phyloP scores from a whole-genome alignment of 2,113 vertebrate species.

The Choloepus hoffmanni region DNA sequence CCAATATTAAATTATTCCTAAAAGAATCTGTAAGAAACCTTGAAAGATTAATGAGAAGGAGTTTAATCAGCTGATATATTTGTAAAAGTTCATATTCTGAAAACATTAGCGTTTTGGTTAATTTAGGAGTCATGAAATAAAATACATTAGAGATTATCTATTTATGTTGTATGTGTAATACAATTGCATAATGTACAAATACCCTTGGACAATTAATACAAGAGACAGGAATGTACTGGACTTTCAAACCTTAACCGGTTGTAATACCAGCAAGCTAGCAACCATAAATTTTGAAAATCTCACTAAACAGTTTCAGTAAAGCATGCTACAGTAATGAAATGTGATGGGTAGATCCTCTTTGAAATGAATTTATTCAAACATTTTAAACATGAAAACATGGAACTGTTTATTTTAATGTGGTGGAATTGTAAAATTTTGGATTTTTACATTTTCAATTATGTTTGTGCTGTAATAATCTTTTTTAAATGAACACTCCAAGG shows the following conservation, averaged over 20 bases:
- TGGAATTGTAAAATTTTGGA: not conserved
- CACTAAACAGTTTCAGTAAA: conserved; percentile 18
- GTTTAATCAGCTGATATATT: not conserved
- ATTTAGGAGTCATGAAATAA: not conserved
- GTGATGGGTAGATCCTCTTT: not conserved
- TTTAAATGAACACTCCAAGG: not conserved
- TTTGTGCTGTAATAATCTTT: conserved; percentile 28
- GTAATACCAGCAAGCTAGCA: not conserved
- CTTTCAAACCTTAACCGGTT: not conserved
- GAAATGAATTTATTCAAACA: conserved; percentile 43
- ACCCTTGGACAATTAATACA: not conserved
- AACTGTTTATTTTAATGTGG: conserved; percentile 12
- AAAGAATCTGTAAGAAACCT: conserved; percentile 1
- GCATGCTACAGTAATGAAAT: not conserved
- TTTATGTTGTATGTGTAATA: conserved; percentile 3
- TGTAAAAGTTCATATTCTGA: conserved; percentile 25
- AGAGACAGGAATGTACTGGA: not conserved
- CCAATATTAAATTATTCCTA: conserved; percentile 10
- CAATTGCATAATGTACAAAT: conserved; percentile 33
- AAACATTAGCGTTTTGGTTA: conserved; percentile 44
- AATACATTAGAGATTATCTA: not conserved
- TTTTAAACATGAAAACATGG: conserved; percentile 1
- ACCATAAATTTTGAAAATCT: conserved; percentile 15
- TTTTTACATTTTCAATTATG: conserved; percentile 11
- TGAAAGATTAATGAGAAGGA: conserved; percentile 18